Base-by-base conservation (phyloP, 2,113 vertebrate genomes). In the Takifugu flavidus region DNA sequence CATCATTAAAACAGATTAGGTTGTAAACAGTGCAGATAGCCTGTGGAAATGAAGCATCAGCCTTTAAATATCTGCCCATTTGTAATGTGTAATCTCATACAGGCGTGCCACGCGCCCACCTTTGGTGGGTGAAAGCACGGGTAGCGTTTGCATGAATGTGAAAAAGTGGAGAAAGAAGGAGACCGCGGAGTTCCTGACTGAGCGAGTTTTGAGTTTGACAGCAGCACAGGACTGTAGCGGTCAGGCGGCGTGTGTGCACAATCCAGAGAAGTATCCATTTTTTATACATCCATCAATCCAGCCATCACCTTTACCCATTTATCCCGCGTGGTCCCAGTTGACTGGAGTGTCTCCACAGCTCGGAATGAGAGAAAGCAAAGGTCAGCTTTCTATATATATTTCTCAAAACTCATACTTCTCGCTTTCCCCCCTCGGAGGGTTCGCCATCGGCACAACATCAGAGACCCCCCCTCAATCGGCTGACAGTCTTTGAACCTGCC, bases 401-500 rank as follows among this genome's bases (percentile, higher is more conserved):
- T 10, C 3, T 34, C 14, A 8, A 13, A 67, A 72, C 64, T 58
- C 31, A 49, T 50, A 53, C 54, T 54, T 28, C 29, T 53, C 42
- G 53, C 28, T 20, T 34, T 44, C 13, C n/a, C 62, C 25, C 54
- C 54, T 54, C 28, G 0, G 43, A 56, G 66, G 53, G 51, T 26
- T 70, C 67, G 71, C 46, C 62, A 42, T 74, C 53, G 31, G 50
- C 44, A 47, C 69, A 70, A 66, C 14, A 53, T 43, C 10, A 0
- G 6, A 54, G 43, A 31, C 49, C 25, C 44, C 27, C 49, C 25
- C 44, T 67, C 59, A 47, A 25, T 69, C 58, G 20, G 42, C 25
- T 54, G 65, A 51, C 55, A 14, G 46, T 62, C 54, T 52, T 68
- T 72, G 15, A 71, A 61, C 44, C 20, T 77, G 29, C 63, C 59